These are phyloP conservation scores for Temnothorax ravouxi DNA, from an alignment of 2,888 invertebrate genomes.

Conservation along the genomic window DNA sequence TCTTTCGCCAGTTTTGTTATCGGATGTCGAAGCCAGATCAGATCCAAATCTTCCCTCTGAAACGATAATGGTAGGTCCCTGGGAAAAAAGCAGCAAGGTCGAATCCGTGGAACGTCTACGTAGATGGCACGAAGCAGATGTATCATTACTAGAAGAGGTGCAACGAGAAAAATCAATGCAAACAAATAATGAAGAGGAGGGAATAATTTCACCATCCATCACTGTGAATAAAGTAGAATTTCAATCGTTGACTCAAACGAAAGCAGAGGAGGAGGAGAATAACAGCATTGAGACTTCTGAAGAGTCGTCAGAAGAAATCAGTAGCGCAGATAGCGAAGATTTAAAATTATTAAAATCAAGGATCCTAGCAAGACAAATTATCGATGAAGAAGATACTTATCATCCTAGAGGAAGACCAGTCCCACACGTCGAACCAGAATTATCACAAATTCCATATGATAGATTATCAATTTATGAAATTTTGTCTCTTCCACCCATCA, in stretches of 20 bases:
- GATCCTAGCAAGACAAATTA: conserved; percentile 80
- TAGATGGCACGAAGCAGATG: conserved; percentile 78
- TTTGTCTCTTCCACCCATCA: conserved; percentile 61
- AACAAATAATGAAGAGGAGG: conserved; percentile 15
- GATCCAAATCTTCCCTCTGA: conserved; percentile 81
- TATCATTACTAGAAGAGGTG: conserved; percentile 69
- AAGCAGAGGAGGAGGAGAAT: conserved; percentile 66
- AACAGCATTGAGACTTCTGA: conserved; percentile 79
- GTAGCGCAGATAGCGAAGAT: conserved; percentile 82
- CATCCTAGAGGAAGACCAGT: conserved; percentile 80
- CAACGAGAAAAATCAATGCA: conserved; percentile 62
- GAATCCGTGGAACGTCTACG: conserved; percentile 71
- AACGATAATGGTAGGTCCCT: conserved; percentile 52
- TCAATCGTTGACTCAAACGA: background rate
- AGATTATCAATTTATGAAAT: conserved; percentile 57
- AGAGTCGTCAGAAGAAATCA: conserved; percentile 77
- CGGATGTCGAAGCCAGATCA: conserved; percentile 75
- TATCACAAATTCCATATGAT: conserved; percentile 67
- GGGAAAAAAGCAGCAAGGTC: conserved; percentile 65
- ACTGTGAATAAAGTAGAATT: background rate
- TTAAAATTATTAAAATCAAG: conserved; percentile 81
- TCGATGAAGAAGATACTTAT: conserved; percentile 84
- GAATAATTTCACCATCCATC: background rate
- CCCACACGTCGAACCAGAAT: conserved; percentile 71
- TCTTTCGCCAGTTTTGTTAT: conserved; percentile 63